These are phyloP conservation scores for Artibeus jamaicensis DNA, from an alignment of 2,797 vertebrate species.

Conservation along the genomic window DNA sequence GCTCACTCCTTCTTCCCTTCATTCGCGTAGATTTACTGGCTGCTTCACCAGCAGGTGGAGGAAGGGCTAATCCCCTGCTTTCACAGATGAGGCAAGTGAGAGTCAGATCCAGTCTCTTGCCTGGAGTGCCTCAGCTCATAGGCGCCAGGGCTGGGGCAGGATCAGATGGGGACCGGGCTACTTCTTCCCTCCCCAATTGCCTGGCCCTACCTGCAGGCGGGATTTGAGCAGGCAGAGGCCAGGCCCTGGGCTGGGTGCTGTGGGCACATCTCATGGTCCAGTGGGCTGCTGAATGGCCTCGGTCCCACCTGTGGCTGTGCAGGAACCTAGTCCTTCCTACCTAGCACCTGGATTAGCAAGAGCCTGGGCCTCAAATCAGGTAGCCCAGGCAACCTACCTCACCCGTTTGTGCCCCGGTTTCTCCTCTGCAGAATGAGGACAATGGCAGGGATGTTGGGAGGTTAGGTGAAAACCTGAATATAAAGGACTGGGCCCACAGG, in stretches of 20 bases:
- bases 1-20: neutral
- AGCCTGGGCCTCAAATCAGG: neutral
- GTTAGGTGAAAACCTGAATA: neutral
- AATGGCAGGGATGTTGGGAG: neutral
- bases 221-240: neutral
- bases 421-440: neutral
- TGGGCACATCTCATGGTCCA: neutral
- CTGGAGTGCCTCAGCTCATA: neutral
- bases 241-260: neutral
- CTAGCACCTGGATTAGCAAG: neutral
- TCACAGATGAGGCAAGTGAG: neutral
- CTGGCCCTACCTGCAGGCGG: neutral
- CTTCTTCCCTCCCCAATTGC: too few species aligned
- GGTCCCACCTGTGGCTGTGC: neutral
- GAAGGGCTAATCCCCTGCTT: too few species aligned
- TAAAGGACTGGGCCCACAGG: neutral
- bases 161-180: neutral
- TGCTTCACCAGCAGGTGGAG: neutral
- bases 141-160: neutral
- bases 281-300: neutral
- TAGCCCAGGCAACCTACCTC: neutral
- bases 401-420: neutral
- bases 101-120: neutral
- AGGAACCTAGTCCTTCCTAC: neutral
- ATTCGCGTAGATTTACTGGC: neutral